Evolutionary conservation across 1,140 invertebrate species (phyloP), one percentile per base, ranked within the genome.

Genomic region (Brevipalpus yothersi): DNA sequence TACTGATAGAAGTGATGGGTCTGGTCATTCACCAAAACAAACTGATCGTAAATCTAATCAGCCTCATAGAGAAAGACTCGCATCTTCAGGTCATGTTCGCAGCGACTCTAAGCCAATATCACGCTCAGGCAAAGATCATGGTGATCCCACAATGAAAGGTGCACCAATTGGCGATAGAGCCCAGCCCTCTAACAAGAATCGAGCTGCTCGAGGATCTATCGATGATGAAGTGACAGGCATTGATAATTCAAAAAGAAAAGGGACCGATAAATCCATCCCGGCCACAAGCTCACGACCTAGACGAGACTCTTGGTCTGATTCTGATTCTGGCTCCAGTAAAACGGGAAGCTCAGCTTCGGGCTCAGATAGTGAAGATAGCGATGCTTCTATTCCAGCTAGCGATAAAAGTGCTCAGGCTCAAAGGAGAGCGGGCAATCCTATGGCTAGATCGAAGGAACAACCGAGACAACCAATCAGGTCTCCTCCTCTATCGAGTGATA

Each of bases 291-390:
- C 53, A n/a, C 15, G 21, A 19, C 53, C 53, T 4, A 19, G 53
- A 53, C 13, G 53, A 31, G 54, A 51, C 21, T 75, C 72, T 4
- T 69, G 68, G 40, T 74, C 72, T 56, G 73, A 72, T 60, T 74
- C 72, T 42, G 74, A 72, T 39, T 61, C 60, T 5, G 74, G 72
- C 7, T 75, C 73, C n/a, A 75, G 72, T 53, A 15, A 19, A 31
- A 53, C 4, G 3, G 53, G 19, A n/a, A 53, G 53, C 11, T 53
- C 53, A 49, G 72, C 74, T 0, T 75, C 70, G 41, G 73, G n/a
- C 42, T 63, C 62, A 49, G 49, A 75, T 61, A 72, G 73, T 12
- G 72, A 69, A 58, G 72, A 71, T 63, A 65, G 64, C 51, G 58
- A 60, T 58, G 51, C 13, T 57, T 21, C 19, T 41, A n/a, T 17